phyloP scores from a whole-genome alignment of 2,888 invertebrate genomes.

The Melanostoma scalare region DNA sequence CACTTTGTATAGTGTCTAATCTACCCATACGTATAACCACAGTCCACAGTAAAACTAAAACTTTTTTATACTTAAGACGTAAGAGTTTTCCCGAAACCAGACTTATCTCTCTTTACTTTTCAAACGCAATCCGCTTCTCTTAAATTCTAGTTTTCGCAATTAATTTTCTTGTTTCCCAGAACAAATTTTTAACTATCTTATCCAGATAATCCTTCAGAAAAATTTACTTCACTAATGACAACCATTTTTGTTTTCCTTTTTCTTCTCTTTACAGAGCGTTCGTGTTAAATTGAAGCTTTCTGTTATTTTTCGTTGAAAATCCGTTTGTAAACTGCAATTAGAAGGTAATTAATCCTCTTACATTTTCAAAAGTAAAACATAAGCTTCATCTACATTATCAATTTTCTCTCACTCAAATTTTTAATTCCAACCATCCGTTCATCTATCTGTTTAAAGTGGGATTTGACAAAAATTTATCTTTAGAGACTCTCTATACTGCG shows the following conservation, averaged over 20 bases:
- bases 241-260: constrained; percentile 1
- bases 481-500: too few relatives aligned
- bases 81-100: background rate
- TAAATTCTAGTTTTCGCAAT: too few relatives aligned
- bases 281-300: constrained; percentile 3
- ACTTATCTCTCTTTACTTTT: too few relatives aligned
- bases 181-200: constrained; percentile 12
- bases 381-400: constrained; percentile 34
- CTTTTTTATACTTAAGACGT: too few relatives aligned
- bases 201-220: background rate
- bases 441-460: too few relatives aligned
- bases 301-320: background rate
- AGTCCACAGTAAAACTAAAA: too few relatives aligned
- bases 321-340: constrained; percentile 12
- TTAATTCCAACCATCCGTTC: too few relatives aligned
- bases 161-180: background rate
- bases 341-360: constrained; percentile 58
- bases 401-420: background rate
- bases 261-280: constrained; percentile 26
- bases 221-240: constrained; percentile 16
- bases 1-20: too few relatives aligned
- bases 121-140: too few relatives aligned
- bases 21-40: too few relatives aligned
- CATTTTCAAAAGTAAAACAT: constrained; percentile 27
- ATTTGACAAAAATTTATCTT: constrained; percentile 26